These are phyloP conservation scores for Drosophila cognata DNA, from an alignment of 2,888 invertebrate genomes.

Conservation along the genomic window DNA sequence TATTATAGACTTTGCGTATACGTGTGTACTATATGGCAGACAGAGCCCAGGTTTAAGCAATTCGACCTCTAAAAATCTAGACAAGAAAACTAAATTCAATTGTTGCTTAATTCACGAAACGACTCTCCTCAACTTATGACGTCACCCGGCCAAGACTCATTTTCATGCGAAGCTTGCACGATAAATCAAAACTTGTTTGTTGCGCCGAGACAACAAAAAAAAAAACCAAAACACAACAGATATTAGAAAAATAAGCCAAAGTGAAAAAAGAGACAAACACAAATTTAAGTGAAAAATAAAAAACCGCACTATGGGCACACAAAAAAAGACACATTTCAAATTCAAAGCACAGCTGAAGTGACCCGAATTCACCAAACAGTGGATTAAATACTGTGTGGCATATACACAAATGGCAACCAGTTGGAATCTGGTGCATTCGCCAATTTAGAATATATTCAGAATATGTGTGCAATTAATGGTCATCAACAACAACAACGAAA, in stretches of 20 bases:
- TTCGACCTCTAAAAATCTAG: slow-evolving; percentile 68
- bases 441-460: slow-evolving; percentile 53
- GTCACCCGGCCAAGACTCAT: slow-evolving; percentile 63
- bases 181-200: slow-evolving; percentile 77
- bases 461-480: slow-evolving; percentile 27
- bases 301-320: slow-evolving; percentile 41
- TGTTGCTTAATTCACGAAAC: slow-evolving; percentile 63
- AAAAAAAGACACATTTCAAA: slow-evolving; percentile 35
- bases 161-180: slow-evolving; percentile 47
- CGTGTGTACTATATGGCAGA: slow-evolving; percentile 7
- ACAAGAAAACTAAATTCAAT: slow-evolving; percentile 60
- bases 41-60: slow-evolving; percentile 43
- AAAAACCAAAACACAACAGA: slow-evolving; percentile 16
- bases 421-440: slow-evolving; percentile 63
- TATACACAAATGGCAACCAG: slow-evolving; percentile 40
- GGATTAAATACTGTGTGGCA: slow-evolving; percentile 27
- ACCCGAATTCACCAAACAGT: slow-evolving; percentile 42
- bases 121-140: slow-evolving; percentile 45
- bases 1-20: slow-evolving; percentile 3
- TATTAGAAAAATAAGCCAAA: slow-evolving; percentile 28
- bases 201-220: slow-evolving; percentile 47
- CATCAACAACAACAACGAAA: neutral
- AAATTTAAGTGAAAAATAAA: slow-evolving; percentile 53
- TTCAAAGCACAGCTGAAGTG: slow-evolving; percentile 53
- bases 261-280: slow-evolving; percentile 12